Percentiles rank a stretch among this genome's conserved stretches.
phyloP scores from a whole-genome alignment of 2,113 vertebrate genomes.

The Atlantisia rogersi region DNA sequence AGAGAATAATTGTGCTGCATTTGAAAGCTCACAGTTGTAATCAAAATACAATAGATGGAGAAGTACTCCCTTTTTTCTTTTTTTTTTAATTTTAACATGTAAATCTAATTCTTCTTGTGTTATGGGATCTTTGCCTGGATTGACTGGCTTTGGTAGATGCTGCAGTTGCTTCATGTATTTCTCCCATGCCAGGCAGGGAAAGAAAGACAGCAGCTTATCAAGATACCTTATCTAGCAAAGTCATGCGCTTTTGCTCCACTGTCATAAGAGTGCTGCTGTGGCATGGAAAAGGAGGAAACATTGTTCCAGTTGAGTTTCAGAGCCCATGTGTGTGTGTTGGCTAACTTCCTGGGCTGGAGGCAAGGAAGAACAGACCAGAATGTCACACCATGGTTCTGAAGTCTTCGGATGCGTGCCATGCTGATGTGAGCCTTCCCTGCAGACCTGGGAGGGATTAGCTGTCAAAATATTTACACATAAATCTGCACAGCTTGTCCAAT shows the following conservation, averaged over 20 bases:
- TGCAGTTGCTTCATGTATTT: background rate
- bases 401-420: background rate
- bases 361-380: background rate
- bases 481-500: background rate
- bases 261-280: background rate
- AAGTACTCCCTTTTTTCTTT: background rate
- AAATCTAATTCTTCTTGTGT: background rate
- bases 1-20: background rate
- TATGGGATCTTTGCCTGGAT: background rate
- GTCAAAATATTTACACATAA: background rate
- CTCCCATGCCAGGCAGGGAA: background rate
- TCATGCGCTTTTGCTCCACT: background rate
- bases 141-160: background rate
- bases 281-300: background rate
- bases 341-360: background rate
- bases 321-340: background rate
- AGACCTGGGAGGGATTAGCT: background rate
- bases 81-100: background rate
- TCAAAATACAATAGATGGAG: background rate
- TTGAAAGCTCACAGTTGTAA: background rate
- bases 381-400: background rate
- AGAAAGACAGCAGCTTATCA: background rate
- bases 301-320: background rate
- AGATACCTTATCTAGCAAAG: background rate
- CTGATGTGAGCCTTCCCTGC: background rate